Evolutionary conservation across 2,113 vertebrate genomes (phyloP), one percentile per base, ranked within the genome.

Genomic region (Rhodinocichla rosea): DNA sequence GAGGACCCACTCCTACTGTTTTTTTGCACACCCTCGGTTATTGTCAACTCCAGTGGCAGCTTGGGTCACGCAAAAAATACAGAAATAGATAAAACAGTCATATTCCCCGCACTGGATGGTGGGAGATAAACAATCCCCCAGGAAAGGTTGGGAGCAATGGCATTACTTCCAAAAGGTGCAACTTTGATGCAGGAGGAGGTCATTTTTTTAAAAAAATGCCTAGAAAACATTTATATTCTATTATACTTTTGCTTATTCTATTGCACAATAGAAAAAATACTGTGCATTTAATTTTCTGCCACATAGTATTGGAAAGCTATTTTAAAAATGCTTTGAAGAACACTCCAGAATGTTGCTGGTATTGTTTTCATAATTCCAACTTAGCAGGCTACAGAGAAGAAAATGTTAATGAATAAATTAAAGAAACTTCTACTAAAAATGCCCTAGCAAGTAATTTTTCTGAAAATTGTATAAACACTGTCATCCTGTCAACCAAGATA

Each of bases 241-340:
- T 97, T 92, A 83, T 78, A 62, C 21, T 95, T 68, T 23, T 35
- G 33, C 75, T 56, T 21, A 64, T 60, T 90, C 64, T 60, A 49
- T 64, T 89, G 52, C 71, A 93, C 86, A 95, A 96, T 71, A 89
- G 80, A 90, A 94, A 74, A 96, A 97, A 67, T 55, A 94, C 6
- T 84, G 56, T 37, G 68, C 39, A 67, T 92, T 94, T 90, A 53
- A 75, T 74, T 90, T 94, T 90, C 94, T 87, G 86, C 92, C 92
- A 91, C 92, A 95, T 87, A 81, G 44, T 79, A 92, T 57, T 87
- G 44, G 75, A 96, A 94, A 96, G 69, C 56, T 92, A 97, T 96
- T 95, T 92, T 47, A 79, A 86, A 94, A 96, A 96, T 94, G 93
- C 94, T 95, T 96, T 95, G 94, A 97, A 93, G 88, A 64, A 47